Percentiles rank a stretch among this genome's conserved stretches.
Evolutionary conservation across 2,888 invertebrate genomes (phyloP).

Genomic region (Eristalinus aeneus): DNA sequence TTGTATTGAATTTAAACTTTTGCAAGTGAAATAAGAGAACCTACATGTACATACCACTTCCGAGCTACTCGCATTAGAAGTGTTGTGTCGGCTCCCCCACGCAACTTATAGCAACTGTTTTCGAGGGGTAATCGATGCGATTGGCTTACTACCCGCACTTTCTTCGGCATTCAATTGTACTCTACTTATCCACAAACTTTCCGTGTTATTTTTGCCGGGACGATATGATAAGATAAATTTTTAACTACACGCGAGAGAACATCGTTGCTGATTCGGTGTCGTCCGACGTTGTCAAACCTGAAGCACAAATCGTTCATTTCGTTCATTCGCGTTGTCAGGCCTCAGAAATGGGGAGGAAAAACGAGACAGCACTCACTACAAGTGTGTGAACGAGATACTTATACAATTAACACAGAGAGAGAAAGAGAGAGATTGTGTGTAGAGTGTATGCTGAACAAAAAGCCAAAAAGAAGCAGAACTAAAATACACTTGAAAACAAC

Average conservation of each 20-base stretch:
- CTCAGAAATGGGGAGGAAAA: background rate
- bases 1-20: slow-evolving; percentile 49
- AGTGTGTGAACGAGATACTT: background rate
- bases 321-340: slow-evolving; percentile 11
- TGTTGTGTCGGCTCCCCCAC: background rate
- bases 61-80: background rate
- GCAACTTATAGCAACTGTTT: background rate
- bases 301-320: slow-evolving; percentile 15
- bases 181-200: slow-evolving; percentile 15
- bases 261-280: slow-evolving; percentile 9
- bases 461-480: slow-evolving; percentile 1
- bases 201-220: background rate
- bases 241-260: slow-evolving; percentile 27
- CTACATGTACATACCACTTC: background rate
- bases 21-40: slow-evolving; percentile 60
- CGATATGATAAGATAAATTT: slow-evolving; percentile 44
- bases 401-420: background rate
- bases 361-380: background rate
- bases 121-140: background rate
- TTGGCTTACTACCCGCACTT: slow-evolving; percentile 28
- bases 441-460: background rate
- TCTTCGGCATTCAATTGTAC: slow-evolving; percentile 21
- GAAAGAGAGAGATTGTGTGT: no score
- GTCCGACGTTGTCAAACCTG: slow-evolving; percentile 56
- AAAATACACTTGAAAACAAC: slow-evolving; percentile 19